Conservation (phyloP, 2,797 vertebrate species). For the Falco berigora region DNA sequence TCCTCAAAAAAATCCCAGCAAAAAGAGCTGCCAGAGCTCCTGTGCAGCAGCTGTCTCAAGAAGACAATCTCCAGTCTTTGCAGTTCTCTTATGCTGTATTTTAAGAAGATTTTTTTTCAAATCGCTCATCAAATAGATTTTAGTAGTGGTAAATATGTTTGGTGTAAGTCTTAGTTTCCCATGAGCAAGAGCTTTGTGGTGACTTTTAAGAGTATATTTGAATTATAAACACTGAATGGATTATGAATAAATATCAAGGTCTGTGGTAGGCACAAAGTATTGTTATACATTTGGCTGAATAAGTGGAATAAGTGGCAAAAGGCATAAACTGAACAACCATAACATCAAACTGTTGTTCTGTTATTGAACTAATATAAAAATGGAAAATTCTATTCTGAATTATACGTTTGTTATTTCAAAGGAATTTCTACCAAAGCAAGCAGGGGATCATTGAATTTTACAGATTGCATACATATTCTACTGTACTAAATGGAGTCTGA, state of each 20-base stretch:
- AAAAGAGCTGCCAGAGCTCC: slow-evolving; percentile 36
- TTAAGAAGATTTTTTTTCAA: neutral
- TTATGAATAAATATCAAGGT: neutral
- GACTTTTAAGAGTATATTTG: neutral
- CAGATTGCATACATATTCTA: neutral
- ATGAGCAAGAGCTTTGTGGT: neutral
- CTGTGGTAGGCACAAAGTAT: neutral
- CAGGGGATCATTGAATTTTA: neutral
- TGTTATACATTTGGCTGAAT: neutral
- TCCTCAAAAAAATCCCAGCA: neutral
- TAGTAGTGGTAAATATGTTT: neutral
- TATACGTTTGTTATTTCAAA: neutral
- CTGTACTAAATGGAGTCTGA: neutral
- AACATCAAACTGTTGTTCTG: neutral
- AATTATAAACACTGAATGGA: neutral
- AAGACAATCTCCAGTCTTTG: neutral
- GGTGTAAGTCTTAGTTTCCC: neutral
- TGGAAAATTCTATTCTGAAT: neutral
- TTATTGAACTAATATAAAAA: neutral
- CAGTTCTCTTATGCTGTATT: neutral
- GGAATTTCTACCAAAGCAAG: neutral
- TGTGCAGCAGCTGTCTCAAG: neutral
- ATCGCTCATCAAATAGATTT: neutral
- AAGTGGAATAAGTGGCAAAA: neutral
- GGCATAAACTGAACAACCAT: neutral